Evolutionary conservation across 35 echinoderm and acorn worm genomes (phyloP), one percentile per base, ranked within the genome.

Genomic region (Strongylocentrotus purpuratus): DNA sequence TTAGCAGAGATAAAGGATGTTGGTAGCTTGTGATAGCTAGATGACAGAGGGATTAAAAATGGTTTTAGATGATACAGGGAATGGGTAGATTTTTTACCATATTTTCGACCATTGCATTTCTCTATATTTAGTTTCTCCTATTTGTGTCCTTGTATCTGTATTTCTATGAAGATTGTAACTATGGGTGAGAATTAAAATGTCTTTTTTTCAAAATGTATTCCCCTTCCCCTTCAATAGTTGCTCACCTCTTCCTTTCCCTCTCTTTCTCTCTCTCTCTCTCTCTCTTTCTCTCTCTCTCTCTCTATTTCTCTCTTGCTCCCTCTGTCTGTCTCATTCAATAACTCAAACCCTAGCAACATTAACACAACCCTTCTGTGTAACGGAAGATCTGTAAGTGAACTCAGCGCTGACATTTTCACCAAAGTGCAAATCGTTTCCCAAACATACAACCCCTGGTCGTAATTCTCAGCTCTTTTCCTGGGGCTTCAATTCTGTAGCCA

Each of bases 341-440:
- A 28, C 65, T n/a, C 20, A 7, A 5, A 78, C 28, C 65, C 65
- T 78, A 28, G 65, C 6, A 78, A 78, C 65, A 28, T 78, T 28
- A 78, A 78, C 65, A 28, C 28, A 78, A 78, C 65, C 65, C 6
- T 22, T 78, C 22, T 78, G 4, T 78, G 65, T 78, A 78, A 2
- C 1, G 7, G 18, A 22, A 78, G 65, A 22, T 78, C 65, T 78
- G 65, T 78, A 78, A 78, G 22, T 78, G 65, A 28, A 78, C 50
- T 78, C 65, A 4, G 5, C 20, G 4, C 22, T 28, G 65, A 78
- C 65, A 78, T 78, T 78, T 78, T 78, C 20, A 18, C 20, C 20
- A 78, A 78, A 78, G 65, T 78, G 65, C 65, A 78, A 78, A 78
- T 78, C 65, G 65, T 78, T 78, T 78, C 65, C 65, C 65, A 78